Conservation (phyloP, 2,888 invertebrate genomes). For the Eristalis arbustorum region DNA sequence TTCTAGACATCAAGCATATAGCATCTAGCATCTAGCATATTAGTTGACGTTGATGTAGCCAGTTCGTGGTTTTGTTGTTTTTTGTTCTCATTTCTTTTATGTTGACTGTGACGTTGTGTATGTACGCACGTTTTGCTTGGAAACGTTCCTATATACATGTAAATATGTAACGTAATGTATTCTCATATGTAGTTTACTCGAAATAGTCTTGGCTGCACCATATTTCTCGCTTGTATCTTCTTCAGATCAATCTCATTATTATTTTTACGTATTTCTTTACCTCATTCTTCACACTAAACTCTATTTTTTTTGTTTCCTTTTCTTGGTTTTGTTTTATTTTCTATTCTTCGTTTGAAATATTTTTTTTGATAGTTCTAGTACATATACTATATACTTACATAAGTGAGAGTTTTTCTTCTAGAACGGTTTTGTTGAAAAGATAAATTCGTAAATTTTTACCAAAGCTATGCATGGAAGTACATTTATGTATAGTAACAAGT, state of each 20-base stretch:
- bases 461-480: constrained; percentile 31
- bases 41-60: constrained; percentile 46
- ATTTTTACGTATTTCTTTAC: constrained; percentile 1
- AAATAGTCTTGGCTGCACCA: constrained; percentile 40
- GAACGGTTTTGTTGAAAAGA: neutral
- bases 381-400: neutral
- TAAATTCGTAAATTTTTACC: neutral
- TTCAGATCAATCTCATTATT: constrained; percentile 15
- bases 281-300: neutral
- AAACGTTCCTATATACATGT: constrained; percentile 45
- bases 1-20: constrained; percentile 42
- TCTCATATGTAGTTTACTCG: constrained; percentile 3
- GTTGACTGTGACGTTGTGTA: constrained; percentile 43
- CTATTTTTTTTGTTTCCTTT: constrained; percentile 3
- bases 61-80: neutral
- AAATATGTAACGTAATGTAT: constrained; percentile 24
- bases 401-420: neutral
- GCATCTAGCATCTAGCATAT: constrained; percentile 31
- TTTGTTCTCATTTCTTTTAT: neutral
- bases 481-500: constrained; percentile 13
- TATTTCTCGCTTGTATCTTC: constrained; percentile 35
- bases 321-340: neutral
- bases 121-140: constrained; percentile 60
- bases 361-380: neutral
- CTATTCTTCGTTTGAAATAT: constrained; percentile 3